A percentile compares a stretch with the other conserved stretches of the same genome.
These are phyloP conservation scores for Leistus spinibarbis DNA, from an alignment of 2,888 invertebrate genomes.

Conservation along the genomic window DNA sequence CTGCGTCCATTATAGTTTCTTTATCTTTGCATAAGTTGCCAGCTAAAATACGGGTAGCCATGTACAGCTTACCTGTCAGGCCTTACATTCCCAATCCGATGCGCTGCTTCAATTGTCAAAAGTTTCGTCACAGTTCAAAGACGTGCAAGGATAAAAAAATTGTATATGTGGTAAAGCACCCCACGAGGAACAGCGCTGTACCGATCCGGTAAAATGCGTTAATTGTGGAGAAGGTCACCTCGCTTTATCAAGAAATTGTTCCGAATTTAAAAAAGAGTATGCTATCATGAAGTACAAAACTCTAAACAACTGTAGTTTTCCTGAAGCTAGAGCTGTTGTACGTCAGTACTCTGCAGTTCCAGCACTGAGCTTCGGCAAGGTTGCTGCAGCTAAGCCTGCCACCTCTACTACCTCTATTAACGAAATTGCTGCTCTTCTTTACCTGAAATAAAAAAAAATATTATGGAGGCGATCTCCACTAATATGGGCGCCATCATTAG, in stretches of 20 bases:
- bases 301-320: not conserved
- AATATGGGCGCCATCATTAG: too few relatives aligned
- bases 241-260: conserved; percentile 37
- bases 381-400: too few relatives aligned
- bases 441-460: too few relatives aligned
- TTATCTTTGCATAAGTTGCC: conserved; percentile 2
- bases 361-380: too few relatives aligned
- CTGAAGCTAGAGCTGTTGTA: not conserved
- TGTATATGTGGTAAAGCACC: conserved; percentile 38
- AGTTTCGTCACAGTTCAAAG: conserved; percentile 32
- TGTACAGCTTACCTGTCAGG: conserved; percentile 19
- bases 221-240: conserved; percentile 36
- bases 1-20: conserved; percentile 13
- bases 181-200: too few relatives aligned
- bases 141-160: conserved; percentile 24
- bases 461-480: too few relatives aligned
- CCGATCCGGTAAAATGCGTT: conserved; percentile 18
- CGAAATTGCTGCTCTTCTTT: too few relatives aligned
- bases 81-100: conserved; percentile 31
- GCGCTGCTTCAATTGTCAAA: conserved; percentile 41
- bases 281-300: conserved; percentile 33
- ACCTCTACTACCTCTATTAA: too few relatives aligned
- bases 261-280: conserved; percentile 36
- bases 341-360: not conserved
- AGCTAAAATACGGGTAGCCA: not conserved